Evolutionary conservation across 2,797 vertebrate species (phyloP).

Genomic region (Rhinogobio ventralis): DNA sequence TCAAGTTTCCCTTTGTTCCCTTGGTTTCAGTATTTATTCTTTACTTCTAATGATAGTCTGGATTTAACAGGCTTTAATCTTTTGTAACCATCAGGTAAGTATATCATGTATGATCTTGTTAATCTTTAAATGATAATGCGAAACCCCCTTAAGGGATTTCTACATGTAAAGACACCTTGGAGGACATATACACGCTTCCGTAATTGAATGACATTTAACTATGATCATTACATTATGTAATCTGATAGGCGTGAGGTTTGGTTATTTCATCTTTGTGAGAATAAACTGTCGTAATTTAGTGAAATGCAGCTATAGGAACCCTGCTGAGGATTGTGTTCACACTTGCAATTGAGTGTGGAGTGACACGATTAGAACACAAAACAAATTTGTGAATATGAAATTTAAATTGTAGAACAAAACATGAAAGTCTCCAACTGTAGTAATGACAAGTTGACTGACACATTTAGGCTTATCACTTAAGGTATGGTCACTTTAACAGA

Average conservation of each 20-base stretch:
- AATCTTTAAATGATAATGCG: slow-evolving; percentile 17
- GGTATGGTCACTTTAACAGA: not conserved
- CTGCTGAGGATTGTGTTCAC: not conserved
- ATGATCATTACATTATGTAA: slow-evolving; percentile 22
- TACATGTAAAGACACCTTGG: slow-evolving; percentile 21
- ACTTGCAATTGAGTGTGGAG: not conserved
- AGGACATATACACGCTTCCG: not conserved
- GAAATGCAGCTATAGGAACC: not conserved
- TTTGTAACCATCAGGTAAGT: slow-evolving; percentile 1
- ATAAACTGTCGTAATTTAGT: not conserved
- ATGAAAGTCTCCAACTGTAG: too few relatives aligned
- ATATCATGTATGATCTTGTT: slow-evolving; percentile 28
- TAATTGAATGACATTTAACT: slow-evolving; percentile 29
- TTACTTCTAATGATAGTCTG: not conserved
- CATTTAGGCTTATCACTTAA: not conserved
- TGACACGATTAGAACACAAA: not conserved
- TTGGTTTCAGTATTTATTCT: not conserved
- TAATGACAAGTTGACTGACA: not conserved
- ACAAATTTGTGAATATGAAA: not conserved
- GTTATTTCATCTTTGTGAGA: slow-evolving; percentile 40
- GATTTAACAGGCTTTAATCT: slow-evolving; percentile 6
- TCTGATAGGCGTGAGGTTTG: slow-evolving; percentile 31
- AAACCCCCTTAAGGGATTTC: slow-evolving; percentile 1
- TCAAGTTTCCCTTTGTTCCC: not conserved
- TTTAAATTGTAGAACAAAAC: not conserved